These are phyloP conservation scores for Megathymus violae DNA, from an alignment of 1,140 invertebrate genomes.

Conservation along the genomic window DNA sequence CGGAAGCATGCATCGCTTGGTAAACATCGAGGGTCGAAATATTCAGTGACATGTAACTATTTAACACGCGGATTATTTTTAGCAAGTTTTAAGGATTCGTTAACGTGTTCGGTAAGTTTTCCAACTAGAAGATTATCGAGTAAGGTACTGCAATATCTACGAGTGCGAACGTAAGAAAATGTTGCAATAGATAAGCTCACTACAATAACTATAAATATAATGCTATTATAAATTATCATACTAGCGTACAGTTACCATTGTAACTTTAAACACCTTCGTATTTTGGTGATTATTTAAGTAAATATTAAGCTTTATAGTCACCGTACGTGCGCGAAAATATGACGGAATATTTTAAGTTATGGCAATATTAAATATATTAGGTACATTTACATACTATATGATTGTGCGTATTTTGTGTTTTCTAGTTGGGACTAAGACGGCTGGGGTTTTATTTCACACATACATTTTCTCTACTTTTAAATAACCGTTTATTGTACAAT, in stretches of 20 bases:
- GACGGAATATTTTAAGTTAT: not conserved
- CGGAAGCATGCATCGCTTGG: too few relatives aligned
- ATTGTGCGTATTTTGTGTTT: slow-evolving; percentile 19
- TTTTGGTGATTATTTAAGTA: too few relatives aligned
- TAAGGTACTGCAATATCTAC: slow-evolving; percentile 4
- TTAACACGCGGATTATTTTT: too few relatives aligned
- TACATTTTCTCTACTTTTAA: slow-evolving; percentile 25
- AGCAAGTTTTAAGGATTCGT: slow-evolving; percentile 19
- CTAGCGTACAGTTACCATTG: not conserved
- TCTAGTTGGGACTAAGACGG: slow-evolving; percentile 34
- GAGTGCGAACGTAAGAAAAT: not conserved
- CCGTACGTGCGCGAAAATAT: not conserved
- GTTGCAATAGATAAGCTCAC: slow-evolving; percentile 11
- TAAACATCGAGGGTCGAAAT: too few relatives aligned
- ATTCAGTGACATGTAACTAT: too few relatives aligned
- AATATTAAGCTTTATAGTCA: not conserved
- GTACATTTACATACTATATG: too few relatives aligned
- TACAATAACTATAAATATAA: not conserved
- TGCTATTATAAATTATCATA: not conserved
- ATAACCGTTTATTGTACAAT: slow-evolving; percentile 41
- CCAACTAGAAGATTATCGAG: slow-evolving; percentile 14
- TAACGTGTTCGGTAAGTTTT: slow-evolving; percentile 19
- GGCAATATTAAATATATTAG: slow-evolving; percentile 14
- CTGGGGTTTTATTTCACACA: slow-evolving; percentile 15
- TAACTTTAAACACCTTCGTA: not conserved